A percentile compares a stretch with the other conserved stretches of the same genome.
These are phyloP conservation scores for Nyctereutes procyonoides DNA, from an alignment of 2,113 vertebrate genomes.

Conservation along the genomic window DNA sequence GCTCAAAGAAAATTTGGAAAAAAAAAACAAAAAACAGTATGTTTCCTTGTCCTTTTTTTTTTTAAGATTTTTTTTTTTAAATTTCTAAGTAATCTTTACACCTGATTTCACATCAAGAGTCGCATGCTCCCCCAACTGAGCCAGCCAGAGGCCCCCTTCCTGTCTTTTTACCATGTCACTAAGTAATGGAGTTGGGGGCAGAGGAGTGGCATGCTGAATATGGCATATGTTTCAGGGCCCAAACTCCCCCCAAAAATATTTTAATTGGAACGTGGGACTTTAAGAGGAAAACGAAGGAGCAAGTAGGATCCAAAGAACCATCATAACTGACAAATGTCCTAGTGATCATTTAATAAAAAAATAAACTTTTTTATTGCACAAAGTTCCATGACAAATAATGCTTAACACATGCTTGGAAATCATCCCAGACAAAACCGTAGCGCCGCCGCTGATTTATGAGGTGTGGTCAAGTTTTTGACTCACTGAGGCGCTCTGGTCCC, in stretches of 20 bases:
- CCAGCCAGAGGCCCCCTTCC: not conserved
- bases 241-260: not conserved
- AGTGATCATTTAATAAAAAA: constrained; percentile 12
- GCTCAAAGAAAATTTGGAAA: not conserved
- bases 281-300: not conserved
- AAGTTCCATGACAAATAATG: constrained; percentile 32
- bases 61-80: not conserved
- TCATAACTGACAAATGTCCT: constrained; percentile 38
- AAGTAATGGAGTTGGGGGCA: not conserved
- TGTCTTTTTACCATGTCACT: not conserved
- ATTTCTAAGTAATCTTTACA: not conserved
- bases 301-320: not conserved
- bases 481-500: not conserved
- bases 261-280: constrained; percentile 1
- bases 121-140: not conserved
- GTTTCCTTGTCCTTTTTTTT: not conserved
- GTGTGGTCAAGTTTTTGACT: not conserved
- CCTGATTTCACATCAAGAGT: not conserved
- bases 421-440: not conserved
- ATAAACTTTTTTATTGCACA: not conserved
- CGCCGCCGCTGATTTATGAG: not conserved
- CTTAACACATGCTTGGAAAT: constrained; percentile 19
- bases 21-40: not conserved
- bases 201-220: not conserved
- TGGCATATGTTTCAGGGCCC: not conserved